Base-by-base conservation (phyloP, 2,797 vertebrate genomes). In the Sebastolobus alascanus region DNA sequence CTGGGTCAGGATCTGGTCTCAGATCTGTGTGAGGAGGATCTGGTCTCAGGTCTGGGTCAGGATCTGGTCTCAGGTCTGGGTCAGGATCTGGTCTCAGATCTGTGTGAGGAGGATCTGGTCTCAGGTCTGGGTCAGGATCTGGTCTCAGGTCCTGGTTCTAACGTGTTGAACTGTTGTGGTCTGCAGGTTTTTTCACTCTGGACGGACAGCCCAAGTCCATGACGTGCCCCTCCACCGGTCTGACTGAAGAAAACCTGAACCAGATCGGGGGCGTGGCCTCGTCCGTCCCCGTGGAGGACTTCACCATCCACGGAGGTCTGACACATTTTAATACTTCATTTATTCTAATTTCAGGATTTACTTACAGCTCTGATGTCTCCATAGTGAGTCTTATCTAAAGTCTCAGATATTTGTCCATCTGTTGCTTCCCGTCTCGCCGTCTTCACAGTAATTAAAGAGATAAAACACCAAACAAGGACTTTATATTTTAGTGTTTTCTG, bases 131-230 rank as follows among this genome's bases (percentile, higher is more conserved):
- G n/a, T n/a, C n/a, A n/a, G n/a, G n/a, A n/a, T n/a, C n/a, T n/a
- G 43, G 43, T 54, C 22, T 56, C 50, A 54, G n/a, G 52, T 52
- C 13, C 22, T 6, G 25, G 55, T 56, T 6, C 4, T 63, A 35
- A 97, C 37, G 0, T 50, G 5, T 22, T 96, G 95, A 92, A 87
- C 35, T 40, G 25, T 73, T n/a, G 29, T 61, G 1, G 18, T 80
- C 35, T 61, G 58, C 84, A 99, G 98, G 97, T 92, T 99, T 99
- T 64, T 99, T 99, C 94, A 98, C 97, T 1, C 93, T 97, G 90
- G 98, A 99, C 0, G 98, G 98, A 5, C 97, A 98, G 69, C 98
- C 98, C 0, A 96, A 97, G 80, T 98, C 97, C 72, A 97, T 99
- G 98, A 96, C 93, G 85, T 98, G 97, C 85, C 96, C 96, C 0